phyloP scores from a whole-genome alignment of 1,140 invertebrate species.

The Drosophila gunungcola region DNA sequence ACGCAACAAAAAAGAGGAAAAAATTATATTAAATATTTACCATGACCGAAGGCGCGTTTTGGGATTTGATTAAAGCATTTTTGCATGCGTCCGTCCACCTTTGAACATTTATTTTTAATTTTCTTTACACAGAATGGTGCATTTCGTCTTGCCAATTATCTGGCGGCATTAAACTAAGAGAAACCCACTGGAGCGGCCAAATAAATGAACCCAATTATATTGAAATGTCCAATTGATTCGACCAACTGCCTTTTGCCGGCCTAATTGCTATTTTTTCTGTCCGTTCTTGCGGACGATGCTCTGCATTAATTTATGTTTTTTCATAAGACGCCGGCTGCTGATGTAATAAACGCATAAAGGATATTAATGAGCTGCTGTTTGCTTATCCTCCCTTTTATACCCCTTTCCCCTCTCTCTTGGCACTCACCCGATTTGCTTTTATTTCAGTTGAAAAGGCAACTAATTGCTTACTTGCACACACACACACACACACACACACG shows the following conservation, averaged over 20 bases:
- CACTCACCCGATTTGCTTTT: conserved; percentile 69
- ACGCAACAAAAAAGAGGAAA: conserved; percentile 13
- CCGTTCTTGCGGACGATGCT: conserved; percentile 26
- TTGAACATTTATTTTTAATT: conserved; percentile 59
- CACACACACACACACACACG: not conserved
- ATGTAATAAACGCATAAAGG: conserved; percentile 83
- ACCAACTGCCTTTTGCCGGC: conserved; percentile 45
- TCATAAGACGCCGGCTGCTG: conserved; percentile 60
- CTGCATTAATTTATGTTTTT: conserved; percentile 73
- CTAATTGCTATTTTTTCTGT: conserved; percentile 55
- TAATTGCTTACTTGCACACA: conserved; percentile 76
- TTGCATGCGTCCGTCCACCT: conserved; percentile 30
- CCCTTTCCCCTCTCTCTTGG: not conserved
- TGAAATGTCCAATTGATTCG: conserved; percentile 74
- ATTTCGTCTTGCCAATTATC: conserved; percentile 48
- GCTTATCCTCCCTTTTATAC: conserved; percentile 38
- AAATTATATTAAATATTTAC: conserved; percentile 47
- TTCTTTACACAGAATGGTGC: conserved; percentile 34
- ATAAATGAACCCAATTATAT: conserved; percentile 76
- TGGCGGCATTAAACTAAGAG: conserved; percentile 13
- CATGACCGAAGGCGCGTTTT: conserved; percentile 10
- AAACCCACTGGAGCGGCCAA: conserved; percentile 36
- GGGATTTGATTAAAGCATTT: conserved; percentile 54
- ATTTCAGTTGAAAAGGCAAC: conserved; percentile 82
- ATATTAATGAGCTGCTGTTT: conserved; percentile 81